Percentiles rank a stretch among this genome's conserved stretches.
These are phyloP conservation scores for Pteropus alecto DNA, from an alignment of 2,113 vertebrate species.

Conservation along the genomic window DNA sequence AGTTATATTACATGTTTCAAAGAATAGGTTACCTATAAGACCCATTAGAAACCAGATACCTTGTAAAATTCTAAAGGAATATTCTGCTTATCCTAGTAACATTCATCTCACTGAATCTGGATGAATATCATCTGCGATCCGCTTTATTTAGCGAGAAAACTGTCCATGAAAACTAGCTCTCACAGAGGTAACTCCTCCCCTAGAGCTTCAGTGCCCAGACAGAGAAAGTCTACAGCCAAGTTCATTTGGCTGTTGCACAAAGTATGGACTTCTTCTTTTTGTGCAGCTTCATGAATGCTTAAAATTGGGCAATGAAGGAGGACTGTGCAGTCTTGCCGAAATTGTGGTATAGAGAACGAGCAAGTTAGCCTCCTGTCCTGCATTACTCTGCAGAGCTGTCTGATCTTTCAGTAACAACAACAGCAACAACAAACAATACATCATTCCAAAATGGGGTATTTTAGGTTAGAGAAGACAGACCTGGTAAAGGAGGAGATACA, in stretches of 20 bases:
- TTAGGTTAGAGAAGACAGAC: not conserved
- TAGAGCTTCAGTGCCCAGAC: not conserved
- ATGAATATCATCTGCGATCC: not conserved
- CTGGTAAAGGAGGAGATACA: not conserved
- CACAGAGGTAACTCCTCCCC: not conserved
- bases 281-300: not conserved
- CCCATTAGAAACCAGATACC: not conserved
- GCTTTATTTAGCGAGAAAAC: not conserved
- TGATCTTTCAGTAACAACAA: not conserved
- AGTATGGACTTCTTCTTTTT: not conserved
- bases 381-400: not conserved
- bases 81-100: not conserved
- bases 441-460: not conserved
- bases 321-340: not conserved
- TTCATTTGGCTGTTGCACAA: not conserved
- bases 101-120: not conserved
- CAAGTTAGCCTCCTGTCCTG: not conserved
- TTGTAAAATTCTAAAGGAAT: not conserved
- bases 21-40: not conserved
- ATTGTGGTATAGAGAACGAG: not conserved
- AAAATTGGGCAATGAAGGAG: not conserved
- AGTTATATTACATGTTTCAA: not conserved
- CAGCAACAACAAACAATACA: not conserved
- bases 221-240: not conserved
- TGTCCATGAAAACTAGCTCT: not conserved